Conservation (phyloP, 1,140 invertebrate species). For the Protaetia brevitarsis region DNA sequence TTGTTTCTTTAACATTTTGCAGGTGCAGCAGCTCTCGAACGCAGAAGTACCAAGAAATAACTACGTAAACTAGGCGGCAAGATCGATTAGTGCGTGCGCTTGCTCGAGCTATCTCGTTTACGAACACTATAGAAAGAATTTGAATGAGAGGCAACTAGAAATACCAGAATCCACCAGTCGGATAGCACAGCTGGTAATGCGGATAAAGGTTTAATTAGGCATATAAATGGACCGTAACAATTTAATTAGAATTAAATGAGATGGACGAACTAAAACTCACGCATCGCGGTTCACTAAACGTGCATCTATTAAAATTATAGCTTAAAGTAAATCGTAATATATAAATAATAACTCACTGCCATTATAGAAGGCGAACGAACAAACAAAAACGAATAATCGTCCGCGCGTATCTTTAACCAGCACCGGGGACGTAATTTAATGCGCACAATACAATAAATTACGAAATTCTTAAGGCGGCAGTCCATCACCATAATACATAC, state of each 20-base stretch:
- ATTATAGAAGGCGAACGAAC: not conserved
- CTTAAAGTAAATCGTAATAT: not conserved
- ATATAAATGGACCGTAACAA: conserved; percentile 18
- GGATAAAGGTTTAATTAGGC: conserved; percentile 8
- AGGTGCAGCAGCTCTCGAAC: no score
- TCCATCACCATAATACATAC: conserved; percentile 21
- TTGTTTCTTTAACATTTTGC: no score
- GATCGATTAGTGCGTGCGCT: no score
- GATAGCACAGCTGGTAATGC: not conserved
- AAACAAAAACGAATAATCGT: conserved; percentile 1
- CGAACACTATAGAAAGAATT: not conserved
- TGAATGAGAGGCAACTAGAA: not conserved
- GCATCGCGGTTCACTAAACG: not conserved
- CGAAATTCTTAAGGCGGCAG: conserved; percentile 16
- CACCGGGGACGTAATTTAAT: conserved; percentile 3
- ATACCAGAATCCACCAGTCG: not conserved
- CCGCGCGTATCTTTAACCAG: no score
- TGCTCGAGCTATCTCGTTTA: no score
- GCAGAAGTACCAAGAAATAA: no score
- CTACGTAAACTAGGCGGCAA: no score
- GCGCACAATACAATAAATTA: conserved; percentile 22
- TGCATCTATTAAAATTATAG: not conserved
- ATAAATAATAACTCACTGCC: conserved; percentile 19
- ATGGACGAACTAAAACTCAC: not conserved
- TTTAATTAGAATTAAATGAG: conserved; percentile 18